These are phyloP conservation scores for Peribatodes rhomboidaria DNA, from an alignment of 2,888 invertebrate species.

Conservation along the genomic window DNA sequence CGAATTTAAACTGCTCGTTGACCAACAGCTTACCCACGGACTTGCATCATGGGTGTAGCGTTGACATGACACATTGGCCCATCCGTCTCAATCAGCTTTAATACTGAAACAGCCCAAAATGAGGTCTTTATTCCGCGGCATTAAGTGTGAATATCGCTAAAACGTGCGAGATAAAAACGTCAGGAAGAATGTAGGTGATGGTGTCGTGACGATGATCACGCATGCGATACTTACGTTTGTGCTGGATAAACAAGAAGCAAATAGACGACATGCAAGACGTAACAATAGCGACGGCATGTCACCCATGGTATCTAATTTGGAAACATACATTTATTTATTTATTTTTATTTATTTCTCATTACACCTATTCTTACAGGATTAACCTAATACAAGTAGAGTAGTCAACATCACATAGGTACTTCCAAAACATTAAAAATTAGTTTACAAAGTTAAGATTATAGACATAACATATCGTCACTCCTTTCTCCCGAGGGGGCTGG, in stretches of 20 bases:
- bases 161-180: constrained; percentile 13
- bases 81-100: constrained; percentile 59
- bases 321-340: too few species aligned
- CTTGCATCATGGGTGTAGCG: constrained; percentile 50
- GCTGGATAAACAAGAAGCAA: background rate
- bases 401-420: too few species aligned
- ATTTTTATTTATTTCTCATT: too few species aligned
- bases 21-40: constrained; percentile 46
- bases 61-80: constrained; percentile 56
- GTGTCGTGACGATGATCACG: constrained; percentile 30
- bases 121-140: constrained; percentile 7
- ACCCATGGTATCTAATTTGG: background rate
- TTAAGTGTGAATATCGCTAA: constrained; percentile 11
- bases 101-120: constrained; percentile 20
- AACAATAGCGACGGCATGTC: background rate
- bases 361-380: too few species aligned
- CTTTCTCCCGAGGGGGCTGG: too few species aligned
- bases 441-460: too few species aligned
- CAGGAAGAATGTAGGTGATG: background rate
- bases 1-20: constrained; percentile 42
- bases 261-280: constrained; percentile 1
- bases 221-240: constrained; percentile 28
- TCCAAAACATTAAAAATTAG: too few species aligned
- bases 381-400: too few species aligned
- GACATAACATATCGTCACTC: too few species aligned